These are phyloP conservation scores for Chrysoperla carnea DNA, from an alignment of 1,140 invertebrate genomes.

Conservation along the genomic window DNA sequence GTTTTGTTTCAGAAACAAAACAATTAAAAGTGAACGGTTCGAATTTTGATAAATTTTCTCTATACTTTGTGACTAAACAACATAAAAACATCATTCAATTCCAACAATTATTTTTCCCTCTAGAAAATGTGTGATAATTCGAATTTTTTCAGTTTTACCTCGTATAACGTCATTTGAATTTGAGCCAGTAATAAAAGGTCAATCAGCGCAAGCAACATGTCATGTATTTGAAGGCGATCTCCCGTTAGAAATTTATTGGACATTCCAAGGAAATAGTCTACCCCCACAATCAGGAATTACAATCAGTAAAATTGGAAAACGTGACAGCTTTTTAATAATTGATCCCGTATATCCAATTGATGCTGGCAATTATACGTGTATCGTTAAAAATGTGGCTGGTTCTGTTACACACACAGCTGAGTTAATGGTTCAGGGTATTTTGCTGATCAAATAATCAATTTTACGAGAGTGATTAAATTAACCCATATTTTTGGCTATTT, in stretches of 20 bases:
- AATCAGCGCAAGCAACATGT: constrained; percentile 14
- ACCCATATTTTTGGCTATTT: no score
- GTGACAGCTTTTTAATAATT: constrained; percentile 52
- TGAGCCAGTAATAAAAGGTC: constrained; percentile 29
- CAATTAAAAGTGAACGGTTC: constrained; percentile 46
- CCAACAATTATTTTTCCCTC: no score
- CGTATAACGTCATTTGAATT: constrained; percentile 39
- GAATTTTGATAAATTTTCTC: constrained; percentile 5
- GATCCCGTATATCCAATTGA: constrained; percentile 47
- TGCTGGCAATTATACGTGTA: constrained; percentile 67
- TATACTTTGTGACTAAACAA: not conserved
- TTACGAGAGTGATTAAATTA: no score
- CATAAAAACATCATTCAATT: no score
- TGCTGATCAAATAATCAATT: no score
- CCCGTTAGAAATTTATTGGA: constrained; percentile 40
- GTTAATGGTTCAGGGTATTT: constrained; percentile 48
- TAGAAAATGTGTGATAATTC: not conserved
- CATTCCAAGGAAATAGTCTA: constrained; percentile 33
- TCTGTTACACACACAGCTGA: constrained; percentile 38
- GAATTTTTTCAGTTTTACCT: constrained; percentile 34
- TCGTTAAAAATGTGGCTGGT: constrained; percentile 55
- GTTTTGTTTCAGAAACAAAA: constrained; percentile 46
- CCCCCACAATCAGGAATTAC: constrained; percentile 33
- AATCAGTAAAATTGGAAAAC: constrained; percentile 42
- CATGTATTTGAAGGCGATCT: constrained; percentile 30